phyloP scores from a whole-genome alignment of 2,113 vertebrate species.

The Pundamilia nyererei region DNA sequence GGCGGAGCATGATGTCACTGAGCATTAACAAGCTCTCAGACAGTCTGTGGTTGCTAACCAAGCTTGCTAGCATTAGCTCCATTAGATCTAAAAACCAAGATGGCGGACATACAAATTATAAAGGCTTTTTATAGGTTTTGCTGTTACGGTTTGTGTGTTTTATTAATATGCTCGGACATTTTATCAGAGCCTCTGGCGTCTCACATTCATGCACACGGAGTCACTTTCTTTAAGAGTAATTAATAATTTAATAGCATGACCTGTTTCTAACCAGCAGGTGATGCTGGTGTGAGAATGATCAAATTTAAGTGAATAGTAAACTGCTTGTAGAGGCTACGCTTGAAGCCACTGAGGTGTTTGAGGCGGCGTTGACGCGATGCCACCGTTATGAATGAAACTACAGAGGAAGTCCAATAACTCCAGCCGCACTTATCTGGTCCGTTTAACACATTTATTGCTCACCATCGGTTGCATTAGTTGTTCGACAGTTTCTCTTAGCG shows the following conservation, averaged over 20 bases:
- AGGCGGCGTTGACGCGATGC: not conserved
- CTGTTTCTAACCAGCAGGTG: not conserved
- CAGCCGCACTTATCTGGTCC: not conserved
- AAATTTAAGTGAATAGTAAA: not conserved
- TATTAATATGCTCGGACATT: not conserved
- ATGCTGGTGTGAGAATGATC: not conserved
- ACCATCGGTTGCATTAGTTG: not conserved
- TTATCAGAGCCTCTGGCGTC: not conserved
- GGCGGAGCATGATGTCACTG: not conserved
- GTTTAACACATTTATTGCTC: not conserved
- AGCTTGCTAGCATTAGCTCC: not conserved
- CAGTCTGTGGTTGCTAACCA: not conserved
- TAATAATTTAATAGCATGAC: not conserved
- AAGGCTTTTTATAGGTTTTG: not conserved
- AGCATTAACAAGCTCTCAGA: not conserved
- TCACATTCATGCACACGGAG: fast-evolving
- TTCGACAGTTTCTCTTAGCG: not conserved
- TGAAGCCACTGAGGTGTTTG: not conserved
- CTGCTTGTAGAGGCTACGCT: not conserved
- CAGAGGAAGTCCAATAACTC: not conserved
- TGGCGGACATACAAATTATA: fast-evolving
- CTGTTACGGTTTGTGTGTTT: not conserved
- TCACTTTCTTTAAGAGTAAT: not conserved
- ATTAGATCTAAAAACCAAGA: not conserved
- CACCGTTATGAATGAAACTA: not conserved